Evolutionary conservation across 2,888 invertebrate species (phyloP).

Genomic region (Apotomis turbidana): DNA sequence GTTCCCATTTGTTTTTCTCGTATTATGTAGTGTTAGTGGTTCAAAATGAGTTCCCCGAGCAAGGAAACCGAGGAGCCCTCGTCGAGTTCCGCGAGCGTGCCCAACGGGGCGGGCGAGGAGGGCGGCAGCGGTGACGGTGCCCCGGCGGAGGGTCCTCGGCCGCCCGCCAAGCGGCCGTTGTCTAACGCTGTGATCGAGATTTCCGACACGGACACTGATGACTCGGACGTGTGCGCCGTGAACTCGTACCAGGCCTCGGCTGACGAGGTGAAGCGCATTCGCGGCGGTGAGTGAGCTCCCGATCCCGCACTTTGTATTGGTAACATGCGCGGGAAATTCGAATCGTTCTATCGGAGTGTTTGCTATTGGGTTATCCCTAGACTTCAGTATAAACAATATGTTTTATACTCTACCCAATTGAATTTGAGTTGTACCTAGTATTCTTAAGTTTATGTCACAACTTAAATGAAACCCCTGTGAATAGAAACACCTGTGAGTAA

Average conservation of each 20-base stretch:
- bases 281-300: slow-evolving; percentile 65
- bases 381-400: neutral
- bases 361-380: neutral
- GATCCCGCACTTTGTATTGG: slow-evolving; percentile 43
- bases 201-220: slow-evolving; percentile 78
- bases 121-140: slow-evolving; percentile 52
- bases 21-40: slow-evolving; percentile 74
- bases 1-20: slow-evolving; percentile 70
- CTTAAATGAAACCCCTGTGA: no score
- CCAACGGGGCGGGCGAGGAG: slow-evolving; percentile 52
- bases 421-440: neutral
- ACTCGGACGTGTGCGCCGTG: slow-evolving; percentile 81
- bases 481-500: no score
- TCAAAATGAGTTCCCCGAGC: slow-evolving; percentile 74
- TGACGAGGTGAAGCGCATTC: slow-evolving; percentile 79
- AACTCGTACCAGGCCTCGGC: slow-evolving; percentile 79
- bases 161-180: slow-evolving; percentile 74
- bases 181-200: slow-evolving; percentile 73
- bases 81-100: slow-evolving; percentile 58
- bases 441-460: neutral
- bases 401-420: neutral
- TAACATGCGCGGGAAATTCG: slow-evolving; percentile 67
- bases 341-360: slow-evolving; percentile 40
- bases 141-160: slow-evolving; percentile 55
- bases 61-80: slow-evolving; percentile 71